A percentile compares a stretch with the other conserved stretches of the same genome.
These are phyloP conservation scores for Maccullochella peelii DNA, from an alignment of 2,113 vertebrate species.

Conservation along the genomic window DNA sequence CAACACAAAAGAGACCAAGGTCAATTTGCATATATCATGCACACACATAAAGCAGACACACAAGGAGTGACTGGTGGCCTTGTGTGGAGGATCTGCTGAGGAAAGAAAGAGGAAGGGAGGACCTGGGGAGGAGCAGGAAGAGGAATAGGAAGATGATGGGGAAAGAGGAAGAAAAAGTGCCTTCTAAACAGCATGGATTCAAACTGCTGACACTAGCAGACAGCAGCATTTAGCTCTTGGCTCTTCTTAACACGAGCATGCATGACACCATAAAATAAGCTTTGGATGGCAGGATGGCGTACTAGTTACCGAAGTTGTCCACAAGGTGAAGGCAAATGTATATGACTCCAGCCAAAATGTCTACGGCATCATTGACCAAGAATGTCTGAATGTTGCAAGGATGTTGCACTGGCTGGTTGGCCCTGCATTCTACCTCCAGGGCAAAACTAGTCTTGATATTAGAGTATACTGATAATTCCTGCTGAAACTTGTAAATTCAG, in stretches of 20 bases:
- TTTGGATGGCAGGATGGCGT: background rate
- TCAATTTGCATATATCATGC: background rate
- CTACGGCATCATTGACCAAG: background rate
- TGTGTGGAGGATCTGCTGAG: conserved; percentile 35
- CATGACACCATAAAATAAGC: background rate
- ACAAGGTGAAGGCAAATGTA: background rate
- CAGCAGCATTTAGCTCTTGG: background rate
- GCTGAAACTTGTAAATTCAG: background rate
- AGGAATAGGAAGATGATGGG: conserved; percentile 53
- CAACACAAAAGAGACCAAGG: conserved; percentile 10
- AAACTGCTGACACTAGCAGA: conserved; percentile 43
- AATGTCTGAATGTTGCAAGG: background rate
- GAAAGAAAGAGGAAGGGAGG: conserved; percentile 64
- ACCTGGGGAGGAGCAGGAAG: conserved; percentile 25
- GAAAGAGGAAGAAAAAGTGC: conserved; percentile 76
- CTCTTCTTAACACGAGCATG: conserved; percentile 20
- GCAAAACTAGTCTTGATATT: background rate
- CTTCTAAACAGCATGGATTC: conserved; percentile 35
- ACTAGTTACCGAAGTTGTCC: background rate
- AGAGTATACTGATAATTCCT: background rate
- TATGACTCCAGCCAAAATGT: background rate
- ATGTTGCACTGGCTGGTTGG: background rate
- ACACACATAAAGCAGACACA: conserved; percentile 9
- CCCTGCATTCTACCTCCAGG: too few relatives aligned
- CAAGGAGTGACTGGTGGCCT: background rate